Percentiles rank a stretch among this genome's conserved stretches.
Conservation (phyloP, 2,888 invertebrate genomes). For the Acleris emargana region DNA sequence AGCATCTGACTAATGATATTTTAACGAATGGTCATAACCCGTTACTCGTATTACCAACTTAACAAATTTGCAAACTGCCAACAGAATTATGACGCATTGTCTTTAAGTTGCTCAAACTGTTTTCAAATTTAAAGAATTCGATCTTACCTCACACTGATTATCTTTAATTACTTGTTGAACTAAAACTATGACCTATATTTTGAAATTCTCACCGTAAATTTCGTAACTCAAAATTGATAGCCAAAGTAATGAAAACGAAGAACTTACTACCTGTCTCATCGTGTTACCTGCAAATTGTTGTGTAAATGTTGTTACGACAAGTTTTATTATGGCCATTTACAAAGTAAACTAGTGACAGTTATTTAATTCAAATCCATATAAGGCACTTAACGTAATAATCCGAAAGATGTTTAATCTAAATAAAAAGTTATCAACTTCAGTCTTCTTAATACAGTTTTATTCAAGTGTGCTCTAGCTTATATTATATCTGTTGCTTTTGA, state of each 20-base stretch:
- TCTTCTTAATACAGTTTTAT: too few species aligned
- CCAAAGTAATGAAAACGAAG: conserved; percentile 2
- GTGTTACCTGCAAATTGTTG: conserved; percentile 11
- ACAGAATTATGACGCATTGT: conserved; percentile 15
- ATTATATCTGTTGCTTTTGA: too few species aligned
- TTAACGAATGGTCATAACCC: conserved; percentile 8
- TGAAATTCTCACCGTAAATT: background rate
- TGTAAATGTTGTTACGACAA: background rate
- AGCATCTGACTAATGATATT: conserved; percentile 20
- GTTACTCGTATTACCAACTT: background rate
- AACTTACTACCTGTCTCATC: conserved; percentile 9
- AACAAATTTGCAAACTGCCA: background rate
- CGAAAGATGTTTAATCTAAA: too few species aligned
- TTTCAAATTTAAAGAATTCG: conserved; percentile 5
- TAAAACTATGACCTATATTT: conserved; percentile 18
- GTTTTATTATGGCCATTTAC: background rate
- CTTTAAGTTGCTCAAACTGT: conserved; percentile 8
- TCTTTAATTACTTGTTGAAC: conserved; percentile 3
- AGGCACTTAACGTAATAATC: too few species aligned
- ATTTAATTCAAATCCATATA: background rate
- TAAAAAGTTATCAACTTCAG: too few species aligned
- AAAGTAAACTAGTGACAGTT: background rate
- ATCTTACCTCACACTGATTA: conserved; percentile 7
- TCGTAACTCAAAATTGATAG: conserved; percentile 1
- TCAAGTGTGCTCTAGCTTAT: too few species aligned